Conservation (phyloP, 2,888 invertebrate species). For the Xylophagus ater region DNA sequence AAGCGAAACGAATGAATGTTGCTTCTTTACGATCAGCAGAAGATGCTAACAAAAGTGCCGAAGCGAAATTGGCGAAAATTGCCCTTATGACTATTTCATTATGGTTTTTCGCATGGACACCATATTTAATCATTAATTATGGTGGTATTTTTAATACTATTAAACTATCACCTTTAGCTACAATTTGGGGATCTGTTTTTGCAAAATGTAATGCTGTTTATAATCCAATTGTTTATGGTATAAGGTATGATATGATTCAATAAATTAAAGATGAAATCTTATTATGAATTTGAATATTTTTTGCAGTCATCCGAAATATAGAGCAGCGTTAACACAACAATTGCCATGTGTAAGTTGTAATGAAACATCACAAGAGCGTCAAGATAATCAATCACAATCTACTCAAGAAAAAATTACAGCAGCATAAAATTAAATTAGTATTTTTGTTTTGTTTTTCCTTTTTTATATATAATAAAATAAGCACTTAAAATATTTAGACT, state of each 20-base stretch:
- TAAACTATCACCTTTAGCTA: constrained; percentile 42
- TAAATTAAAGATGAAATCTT: neutral
- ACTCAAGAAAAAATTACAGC: constrained; percentile 8
- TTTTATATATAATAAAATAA: neutral
- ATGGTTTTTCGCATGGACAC: constrained; percentile 57
- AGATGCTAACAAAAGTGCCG: constrained; percentile 43
- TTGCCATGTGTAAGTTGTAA: constrained; percentile 47
- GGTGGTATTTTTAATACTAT: constrained; percentile 42
- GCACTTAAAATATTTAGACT: neutral
- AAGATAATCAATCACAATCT: constrained; percentile 9
- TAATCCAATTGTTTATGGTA: constrained; percentile 49
- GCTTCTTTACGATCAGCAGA: constrained; percentile 45
- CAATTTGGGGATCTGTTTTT: constrained; percentile 48
- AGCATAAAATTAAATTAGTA: no score
- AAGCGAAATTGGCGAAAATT: constrained; percentile 48
- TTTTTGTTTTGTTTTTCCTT: neutral
- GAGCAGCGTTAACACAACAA: constrained; percentile 46
- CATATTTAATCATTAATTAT: constrained; percentile 47
- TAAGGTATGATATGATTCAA: constrained; percentile 40
- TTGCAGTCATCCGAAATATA: constrained; percentile 49
- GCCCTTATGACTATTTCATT: constrained; percentile 51
- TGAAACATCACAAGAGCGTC: constrained; percentile 21
- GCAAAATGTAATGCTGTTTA: constrained; percentile 50
- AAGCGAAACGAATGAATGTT: constrained; percentile 55
- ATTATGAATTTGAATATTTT: neutral